These are phyloP conservation scores for Pelmatolapia mariae DNA, from an alignment of 2,113 vertebrate species.

Conservation along the genomic window DNA sequence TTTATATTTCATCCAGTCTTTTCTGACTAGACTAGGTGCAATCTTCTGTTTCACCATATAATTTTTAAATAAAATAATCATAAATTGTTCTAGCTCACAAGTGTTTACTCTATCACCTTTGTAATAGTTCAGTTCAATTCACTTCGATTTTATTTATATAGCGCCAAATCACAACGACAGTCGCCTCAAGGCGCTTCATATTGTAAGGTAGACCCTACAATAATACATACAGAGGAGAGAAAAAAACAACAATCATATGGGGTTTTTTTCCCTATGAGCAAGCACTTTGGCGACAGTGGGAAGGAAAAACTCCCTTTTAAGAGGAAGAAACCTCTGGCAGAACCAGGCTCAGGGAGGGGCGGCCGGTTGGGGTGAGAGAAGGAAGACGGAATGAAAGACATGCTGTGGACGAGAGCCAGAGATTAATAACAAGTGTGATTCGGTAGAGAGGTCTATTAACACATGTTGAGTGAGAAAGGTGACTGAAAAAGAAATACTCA, in stretches of 20 bases:
- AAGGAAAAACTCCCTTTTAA: neutral
- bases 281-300: neutral
- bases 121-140: neutral
- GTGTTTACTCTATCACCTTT: neutral
- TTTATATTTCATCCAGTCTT: neutral
- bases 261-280: neutral
- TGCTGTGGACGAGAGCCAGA: neutral
- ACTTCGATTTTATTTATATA: neutral
- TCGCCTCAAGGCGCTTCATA: too few relatives aligned
- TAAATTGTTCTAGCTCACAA: neutral
- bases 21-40: neutral
- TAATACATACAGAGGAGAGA: neutral
- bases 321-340: accelerated
- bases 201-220: too few relatives aligned
- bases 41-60: neutral
- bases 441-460: neutral
- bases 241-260: neutral
- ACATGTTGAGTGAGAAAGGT: neutral
- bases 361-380: accelerated
- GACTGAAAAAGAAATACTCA: neutral
- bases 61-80: neutral
- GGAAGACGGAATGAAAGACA: neutral
- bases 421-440: neutral
- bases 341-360: neutral
- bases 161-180: neutral